A percentile compares a stretch with the other conserved stretches of the same genome.
phyloP scores from a whole-genome alignment of 2,797 vertebrate species.

The Ambastaia sidthimunki region DNA sequence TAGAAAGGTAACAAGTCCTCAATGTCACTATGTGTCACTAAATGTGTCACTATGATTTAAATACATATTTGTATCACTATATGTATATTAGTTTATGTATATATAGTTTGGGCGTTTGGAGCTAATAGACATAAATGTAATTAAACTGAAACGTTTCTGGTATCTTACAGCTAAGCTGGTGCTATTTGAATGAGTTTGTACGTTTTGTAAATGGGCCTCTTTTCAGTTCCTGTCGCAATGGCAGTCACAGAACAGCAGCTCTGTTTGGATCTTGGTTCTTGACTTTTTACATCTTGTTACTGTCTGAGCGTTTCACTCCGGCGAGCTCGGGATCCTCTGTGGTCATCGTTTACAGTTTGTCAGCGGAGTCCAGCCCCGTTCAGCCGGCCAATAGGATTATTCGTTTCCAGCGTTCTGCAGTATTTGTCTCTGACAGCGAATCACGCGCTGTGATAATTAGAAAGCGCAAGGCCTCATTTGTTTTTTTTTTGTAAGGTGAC shows the following conservation, averaged over 20 bases:
- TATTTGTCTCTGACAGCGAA: conserved; percentile 71
- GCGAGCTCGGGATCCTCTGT: background rate
- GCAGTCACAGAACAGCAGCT: background rate
- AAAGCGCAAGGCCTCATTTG: conserved; percentile 76
- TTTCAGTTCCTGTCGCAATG: too few species aligned
- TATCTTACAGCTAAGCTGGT: background rate
- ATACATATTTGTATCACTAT: too few species aligned
- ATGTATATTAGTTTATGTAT: too few species aligned
- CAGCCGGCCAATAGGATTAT: conserved; percentile 76
- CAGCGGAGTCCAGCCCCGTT: conserved; percentile 67
- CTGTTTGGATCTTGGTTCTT: conserved; percentile 13
- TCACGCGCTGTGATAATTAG: conserved; percentile 76
- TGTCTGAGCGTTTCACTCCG: conserved; percentile 33
- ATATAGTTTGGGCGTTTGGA: too few species aligned
- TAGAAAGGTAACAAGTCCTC: conserved; percentile 83
- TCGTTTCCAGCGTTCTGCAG: conserved; percentile 76
- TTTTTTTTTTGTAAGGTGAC: conserved; percentile 72
- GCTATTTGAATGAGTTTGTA: background rate
- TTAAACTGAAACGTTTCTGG: background rate
- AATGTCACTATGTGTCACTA: too few species aligned
- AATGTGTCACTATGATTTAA: too few species aligned
- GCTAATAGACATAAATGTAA: background rate
- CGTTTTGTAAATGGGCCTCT: background rate
- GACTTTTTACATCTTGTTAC: conserved; percentile 49
- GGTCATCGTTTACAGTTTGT: conserved; percentile 40